A percentile compares a stretch with the other conserved stretches of the same genome.
Evolutionary conservation across 30 jellyfish, hydroid and myxozoan species (phyloP).

Genomic region (Turritopsis rubra): DNA sequence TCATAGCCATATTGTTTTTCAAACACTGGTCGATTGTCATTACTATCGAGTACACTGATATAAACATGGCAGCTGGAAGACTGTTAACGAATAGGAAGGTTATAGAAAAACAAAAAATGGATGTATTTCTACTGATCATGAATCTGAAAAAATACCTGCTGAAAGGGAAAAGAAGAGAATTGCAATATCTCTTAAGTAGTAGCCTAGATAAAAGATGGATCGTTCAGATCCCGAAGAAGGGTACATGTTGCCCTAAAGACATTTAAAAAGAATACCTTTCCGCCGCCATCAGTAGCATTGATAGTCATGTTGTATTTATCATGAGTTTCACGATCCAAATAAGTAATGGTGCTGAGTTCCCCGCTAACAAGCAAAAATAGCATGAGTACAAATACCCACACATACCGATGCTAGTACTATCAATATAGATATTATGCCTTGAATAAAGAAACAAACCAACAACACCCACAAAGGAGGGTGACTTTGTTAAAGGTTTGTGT

Average conservation of each 20-base stretch:
- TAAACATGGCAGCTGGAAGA: not conserved
- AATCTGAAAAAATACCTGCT: too few species aligned
- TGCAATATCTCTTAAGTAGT: too few species aligned
- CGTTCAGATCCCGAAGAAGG: too few species aligned
- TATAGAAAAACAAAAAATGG: not conserved
- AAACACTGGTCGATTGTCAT: constrained; percentile 22
- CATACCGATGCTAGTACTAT: too few species aligned
- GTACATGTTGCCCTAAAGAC: too few species aligned
- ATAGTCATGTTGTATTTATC: constrained; percentile 10
- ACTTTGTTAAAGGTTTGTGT: not conserved
- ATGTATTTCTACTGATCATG: not conserved
- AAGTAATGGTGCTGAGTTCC: constrained; percentile 36
- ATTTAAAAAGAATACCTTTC: constrained; percentile 19
- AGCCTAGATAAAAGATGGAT: too few species aligned
- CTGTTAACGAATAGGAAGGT: not conserved
- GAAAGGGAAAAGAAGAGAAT: too few species aligned
- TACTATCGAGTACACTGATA: not conserved
- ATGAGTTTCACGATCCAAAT: constrained; percentile 45
- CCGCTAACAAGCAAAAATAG: constrained; percentile 34
- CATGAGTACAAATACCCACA: too few species aligned
- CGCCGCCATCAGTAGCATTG: constrained; percentile 46
- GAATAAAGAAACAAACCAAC: not conserved
- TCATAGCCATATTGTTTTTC: constrained; percentile 36
- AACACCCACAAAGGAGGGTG: not conserved
- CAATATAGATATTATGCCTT: too few species aligned